Evolutionary conservation across 2,888 invertebrate genomes (phyloP).

Genomic region (Neoaliturus tenellus): DNA sequence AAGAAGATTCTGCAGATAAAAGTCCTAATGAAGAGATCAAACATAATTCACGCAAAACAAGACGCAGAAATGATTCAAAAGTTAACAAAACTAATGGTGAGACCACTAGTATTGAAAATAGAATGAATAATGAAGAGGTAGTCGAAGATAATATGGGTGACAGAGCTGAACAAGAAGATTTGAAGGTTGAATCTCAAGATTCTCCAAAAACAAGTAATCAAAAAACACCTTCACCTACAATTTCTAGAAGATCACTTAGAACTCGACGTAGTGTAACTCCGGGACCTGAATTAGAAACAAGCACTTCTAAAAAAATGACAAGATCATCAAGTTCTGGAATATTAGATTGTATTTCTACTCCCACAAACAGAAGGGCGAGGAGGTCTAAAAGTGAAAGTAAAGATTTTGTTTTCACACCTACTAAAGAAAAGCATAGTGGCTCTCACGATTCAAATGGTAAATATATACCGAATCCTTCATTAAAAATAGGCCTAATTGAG

Average conservation of each 20-base stretch:
- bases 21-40: background rate
- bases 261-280: background rate
- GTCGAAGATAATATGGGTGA: background rate
- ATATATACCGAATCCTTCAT: background rate
- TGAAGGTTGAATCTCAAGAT: background rate
- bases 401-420: slow-evolving; percentile 4
- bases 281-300: background rate
- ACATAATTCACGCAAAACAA: background rate
- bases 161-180: background rate
- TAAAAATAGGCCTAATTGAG: slow-evolving; percentile 13
- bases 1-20: background rate
- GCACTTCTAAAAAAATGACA: slow-evolving; percentile 15
- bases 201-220: background rate
- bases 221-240: background rate
- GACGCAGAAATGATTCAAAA: background rate
- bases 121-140: background rate
- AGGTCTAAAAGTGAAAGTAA: slow-evolving; percentile 18
- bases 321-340: slow-evolving; percentile 8
- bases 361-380: background rate
- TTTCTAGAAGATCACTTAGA: slow-evolving; percentile 1
- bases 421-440: background rate
- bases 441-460: background rate
- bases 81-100: slow-evolving; percentile 17
- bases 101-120: background rate
- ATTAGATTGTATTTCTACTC: background rate